These are phyloP conservation scores for Amphipoea lucens DNA, from an alignment of 2,888 invertebrate genomes.

Conservation along the genomic window DNA sequence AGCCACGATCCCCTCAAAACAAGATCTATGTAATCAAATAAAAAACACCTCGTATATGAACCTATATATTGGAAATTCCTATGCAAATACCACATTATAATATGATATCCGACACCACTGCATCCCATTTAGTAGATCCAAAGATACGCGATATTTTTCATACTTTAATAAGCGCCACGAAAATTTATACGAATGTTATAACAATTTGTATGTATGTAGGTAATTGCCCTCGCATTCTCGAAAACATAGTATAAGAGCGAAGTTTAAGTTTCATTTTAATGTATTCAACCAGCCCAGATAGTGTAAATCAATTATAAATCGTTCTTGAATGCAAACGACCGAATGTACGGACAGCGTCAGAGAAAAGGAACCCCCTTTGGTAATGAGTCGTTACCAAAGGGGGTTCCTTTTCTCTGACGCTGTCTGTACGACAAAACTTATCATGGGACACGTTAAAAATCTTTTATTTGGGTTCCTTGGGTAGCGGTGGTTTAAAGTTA, in stretches of 20 bases:
- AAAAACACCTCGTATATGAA: neutral
- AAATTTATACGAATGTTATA: slow-evolving; percentile 24
- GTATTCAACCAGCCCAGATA: slow-evolving; percentile 57
- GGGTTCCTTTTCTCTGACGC: no score
- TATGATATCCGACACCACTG: slow-evolving; percentile 35
- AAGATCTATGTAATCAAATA: slow-evolving; percentile 13
- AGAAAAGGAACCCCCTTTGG: no score
- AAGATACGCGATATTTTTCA: slow-evolving; percentile 51
- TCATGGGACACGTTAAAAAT: slow-evolving; percentile 38
- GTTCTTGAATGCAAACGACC: slow-evolving; percentile 70
- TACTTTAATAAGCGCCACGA: slow-evolving; percentile 34
- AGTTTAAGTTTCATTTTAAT: slow-evolving; percentile 65
- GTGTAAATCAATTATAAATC: slow-evolving; percentile 74
- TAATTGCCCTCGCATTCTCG: slow-evolving; percentile 43
- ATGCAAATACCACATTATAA: slow-evolving; percentile 31
- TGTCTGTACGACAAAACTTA: slow-evolving; percentile 57
- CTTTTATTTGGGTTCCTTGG: slow-evolving; percentile 48
- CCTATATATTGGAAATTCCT: slow-evolving; percentile 17
- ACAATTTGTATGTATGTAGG: slow-evolving; percentile 54
- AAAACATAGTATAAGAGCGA: slow-evolving; percentile 42
- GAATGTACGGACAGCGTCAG: no score
- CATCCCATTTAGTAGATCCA: slow-evolving; percentile 4
- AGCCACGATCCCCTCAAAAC: neutral
- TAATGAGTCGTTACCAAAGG: no score
- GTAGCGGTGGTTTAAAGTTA: neutral